phyloP scores from a whole-genome alignment of 2,113 vertebrate genomes.

The Pseudonaja textilis region DNA sequence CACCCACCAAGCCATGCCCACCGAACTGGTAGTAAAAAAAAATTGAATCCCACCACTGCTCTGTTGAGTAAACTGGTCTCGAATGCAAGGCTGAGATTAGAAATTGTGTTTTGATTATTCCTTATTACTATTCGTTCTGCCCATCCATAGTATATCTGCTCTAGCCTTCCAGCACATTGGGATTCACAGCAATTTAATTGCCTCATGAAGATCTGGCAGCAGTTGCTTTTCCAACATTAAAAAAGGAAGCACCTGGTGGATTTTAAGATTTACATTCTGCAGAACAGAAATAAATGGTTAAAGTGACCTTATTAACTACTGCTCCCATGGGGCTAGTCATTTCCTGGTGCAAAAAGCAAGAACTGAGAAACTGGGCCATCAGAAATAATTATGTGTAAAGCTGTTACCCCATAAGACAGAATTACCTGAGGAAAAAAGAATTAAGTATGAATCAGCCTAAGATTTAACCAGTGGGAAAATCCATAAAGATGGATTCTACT shows the following conservation, averaged over 20 bases:
- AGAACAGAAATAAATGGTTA: conserved; percentile 10
- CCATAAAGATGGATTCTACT: neutral
- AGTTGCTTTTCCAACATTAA: neutral
- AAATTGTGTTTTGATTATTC: neutral
- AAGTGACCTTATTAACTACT: conserved; percentile 11
- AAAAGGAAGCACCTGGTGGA: neutral
- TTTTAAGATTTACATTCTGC: neutral
- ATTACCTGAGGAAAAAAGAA: neutral
- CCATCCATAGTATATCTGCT: neutral
- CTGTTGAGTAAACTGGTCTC: neutral
- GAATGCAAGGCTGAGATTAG: neutral
- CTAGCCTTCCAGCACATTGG: neutral
- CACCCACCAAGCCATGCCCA: too few relatives aligned
- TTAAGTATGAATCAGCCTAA: neutral
- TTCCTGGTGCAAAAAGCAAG: conserved; percentile 1
- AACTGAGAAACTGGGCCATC: conserved; percentile 12
- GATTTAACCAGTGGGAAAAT: neutral
- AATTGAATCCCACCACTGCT: neutral
- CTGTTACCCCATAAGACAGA: neutral
- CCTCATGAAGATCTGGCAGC: neutral
- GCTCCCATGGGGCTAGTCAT: conserved; percentile 4
- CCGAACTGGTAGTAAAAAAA: too few relatives aligned
- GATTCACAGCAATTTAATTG: conserved; percentile 5
- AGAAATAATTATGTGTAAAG: conserved; percentile 14
- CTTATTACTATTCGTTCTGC: neutral